Evolutionary conservation across 2,113 vertebrate species (phyloP).

Genomic region (Elgaria multicarinata): DNA sequence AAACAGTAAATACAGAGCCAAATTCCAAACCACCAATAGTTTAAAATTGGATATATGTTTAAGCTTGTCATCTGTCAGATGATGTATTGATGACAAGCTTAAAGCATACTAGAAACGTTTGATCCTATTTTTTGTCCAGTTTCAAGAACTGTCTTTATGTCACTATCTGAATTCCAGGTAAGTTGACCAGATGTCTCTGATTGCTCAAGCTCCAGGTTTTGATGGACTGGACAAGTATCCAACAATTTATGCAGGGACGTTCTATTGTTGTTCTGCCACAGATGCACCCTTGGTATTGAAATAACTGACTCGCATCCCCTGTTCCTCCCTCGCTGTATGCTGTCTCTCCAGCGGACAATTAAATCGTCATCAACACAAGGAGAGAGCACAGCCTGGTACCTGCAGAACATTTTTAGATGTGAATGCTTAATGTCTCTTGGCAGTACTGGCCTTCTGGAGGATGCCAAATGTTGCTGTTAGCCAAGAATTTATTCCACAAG

Average conservation of each 20-base stretch:
- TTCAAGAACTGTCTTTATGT: constrained; percentile 55
- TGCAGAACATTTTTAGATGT: constrained; percentile 69
- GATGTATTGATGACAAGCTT: constrained; percentile 15
- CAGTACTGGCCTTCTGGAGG: constrained; percentile 45
- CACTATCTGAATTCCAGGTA: constrained; percentile 36
- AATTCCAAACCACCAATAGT: background rate
- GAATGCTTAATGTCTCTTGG: constrained; percentile 71
- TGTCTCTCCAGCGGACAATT: constrained; percentile 60
- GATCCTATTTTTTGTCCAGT: constrained; percentile 31
- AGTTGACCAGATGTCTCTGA: constrained; percentile 65
- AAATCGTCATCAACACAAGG: constrained; percentile 68
- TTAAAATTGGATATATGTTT: constrained; percentile 23
- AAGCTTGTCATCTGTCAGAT: constrained; percentile 16
- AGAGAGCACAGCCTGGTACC: constrained; percentile 66
- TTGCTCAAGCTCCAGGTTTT: constrained; percentile 46
- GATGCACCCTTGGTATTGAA: constrained; percentile 34
- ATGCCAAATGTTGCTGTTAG: constrained; percentile 57
- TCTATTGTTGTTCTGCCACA: constrained; percentile 46
- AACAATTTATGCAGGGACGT: constrained; percentile 29
- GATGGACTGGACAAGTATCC: constrained; percentile 43
- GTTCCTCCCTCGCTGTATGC: constrained; percentile 46
- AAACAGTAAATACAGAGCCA: constrained; percentile 34
- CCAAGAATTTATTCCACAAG: constrained; percentile 57
- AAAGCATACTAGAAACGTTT: constrained; percentile 29
- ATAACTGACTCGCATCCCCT: constrained; percentile 35